Evolutionary conservation across 2,888 invertebrate species (phyloP), one percentile per base, ranked within the genome.

Genomic region (Tetrapedia diversipes): DNA sequence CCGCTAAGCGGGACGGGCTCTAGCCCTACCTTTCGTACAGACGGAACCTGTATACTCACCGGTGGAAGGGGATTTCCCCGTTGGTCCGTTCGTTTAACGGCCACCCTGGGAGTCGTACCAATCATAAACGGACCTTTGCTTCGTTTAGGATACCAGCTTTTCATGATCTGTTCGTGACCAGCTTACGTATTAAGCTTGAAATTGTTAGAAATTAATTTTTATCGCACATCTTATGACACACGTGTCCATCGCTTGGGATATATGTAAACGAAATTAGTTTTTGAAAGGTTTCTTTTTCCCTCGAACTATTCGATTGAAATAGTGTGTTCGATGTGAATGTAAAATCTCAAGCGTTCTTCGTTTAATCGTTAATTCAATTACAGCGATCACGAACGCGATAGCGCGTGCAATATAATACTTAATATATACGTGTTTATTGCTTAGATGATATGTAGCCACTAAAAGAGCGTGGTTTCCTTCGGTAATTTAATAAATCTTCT

Each of bases 61-160:
- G n/a, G 24, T 53, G n/a, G 34, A 59, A 51, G 66, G 45, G 56
- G 37, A 61, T 54, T 68, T 66, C 54, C 19, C 60, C 51, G 29
- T 37, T 24, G 74, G 64, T 65, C 67, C 66, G 77, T 64, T 74
- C 57, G 80, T 53, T 63, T 57, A 88, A 89, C 87, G 88, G 86
- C 78, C 86, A 76, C 81, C 88, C 72, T 79, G 90, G 89, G 90
- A 89, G 84, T 81, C 85, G 81, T 89, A 87, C 76, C 82, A 84
- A 89, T 87, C 87, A 78, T 85, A 85, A 83, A 79, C 73, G 76
- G 69, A 43, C 79, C 83, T 67, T 67, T 68, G 41, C 68, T 27
- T 66, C 59, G 45, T 73, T 53, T 77, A 54, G 79, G 75, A 77
- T 69, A 53, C 70, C 75, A 72, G 74, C 78, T 80, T 82, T 72